Percentiles rank a stretch among this genome's conserved stretches.
phyloP scores from a whole-genome alignment of 2,113 vertebrate species.

The Perognathus longimembris region DNA sequence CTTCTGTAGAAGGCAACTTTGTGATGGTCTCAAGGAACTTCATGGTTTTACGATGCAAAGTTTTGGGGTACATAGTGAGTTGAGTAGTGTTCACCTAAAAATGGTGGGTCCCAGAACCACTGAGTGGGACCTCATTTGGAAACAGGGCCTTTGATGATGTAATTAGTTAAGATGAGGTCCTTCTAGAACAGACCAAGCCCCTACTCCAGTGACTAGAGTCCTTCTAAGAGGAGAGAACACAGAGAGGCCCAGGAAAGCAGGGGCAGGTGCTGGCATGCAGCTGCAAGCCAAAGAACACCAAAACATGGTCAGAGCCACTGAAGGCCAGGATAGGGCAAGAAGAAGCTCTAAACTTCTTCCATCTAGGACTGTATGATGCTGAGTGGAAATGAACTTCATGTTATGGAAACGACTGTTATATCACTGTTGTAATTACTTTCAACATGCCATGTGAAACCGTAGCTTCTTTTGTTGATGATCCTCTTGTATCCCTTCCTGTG shows the following conservation, averaged over 20 bases:
- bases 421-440: too few relatives aligned
- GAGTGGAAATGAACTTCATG: too few relatives aligned
- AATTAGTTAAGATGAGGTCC: background rate
- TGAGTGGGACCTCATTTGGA: background rate
- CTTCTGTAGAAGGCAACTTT: background rate
- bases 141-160: background rate
- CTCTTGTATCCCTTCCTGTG: too few relatives aligned
- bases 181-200: background rate
- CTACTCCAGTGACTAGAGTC: background rate
- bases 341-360: background rate
- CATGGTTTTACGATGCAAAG: background rate
- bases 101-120: background rate
- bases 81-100: background rate
- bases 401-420: too few relatives aligned
- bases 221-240: background rate
- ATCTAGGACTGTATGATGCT: background rate
- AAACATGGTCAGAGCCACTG: background rate
- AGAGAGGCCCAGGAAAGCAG: background rate
- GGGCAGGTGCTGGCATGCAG: background rate
- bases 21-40: background rate
- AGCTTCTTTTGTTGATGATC: too few relatives aligned
- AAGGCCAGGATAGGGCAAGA: background rate
- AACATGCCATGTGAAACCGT: too few relatives aligned
- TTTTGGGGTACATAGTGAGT: background rate
- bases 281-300: background rate